Conservation (phyloP, 2,888 invertebrate species). For the Philereme transversata region DNA sequence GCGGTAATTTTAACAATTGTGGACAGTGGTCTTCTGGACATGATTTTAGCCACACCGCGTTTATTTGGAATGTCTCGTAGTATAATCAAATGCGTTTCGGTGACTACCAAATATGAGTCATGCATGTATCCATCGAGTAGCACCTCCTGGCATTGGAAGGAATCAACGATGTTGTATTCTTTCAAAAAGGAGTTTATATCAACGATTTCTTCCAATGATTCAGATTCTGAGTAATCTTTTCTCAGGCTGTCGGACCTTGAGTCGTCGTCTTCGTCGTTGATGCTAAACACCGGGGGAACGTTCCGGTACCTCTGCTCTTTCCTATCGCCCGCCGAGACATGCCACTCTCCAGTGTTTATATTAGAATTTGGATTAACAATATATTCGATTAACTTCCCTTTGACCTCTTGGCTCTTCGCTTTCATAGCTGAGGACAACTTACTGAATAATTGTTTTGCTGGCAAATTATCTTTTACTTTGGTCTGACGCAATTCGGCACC, state of each 20-base stretch:
- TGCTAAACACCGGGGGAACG: conserved; percentile 96
- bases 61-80: conserved; percentile 90
- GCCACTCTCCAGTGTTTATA: conserved; percentile 86
- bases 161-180: conserved; percentile 92
- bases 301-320: conserved; percentile 95
- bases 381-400: conserved; percentile 95
- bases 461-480: conserved; percentile 65
- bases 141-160: conserved; percentile 96
- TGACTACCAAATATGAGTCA: conserved; percentile 94
- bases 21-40: conserved; percentile 93
- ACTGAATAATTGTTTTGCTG: conserved; percentile 89
- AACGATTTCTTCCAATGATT: conserved; percentile 89
- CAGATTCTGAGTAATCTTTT: conserved; percentile 80
- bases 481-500: conserved; percentile 52
- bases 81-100: conserved; percentile 93
- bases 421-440: conserved; percentile 95
- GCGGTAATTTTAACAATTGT: conserved; percentile 98
- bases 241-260: conserved; percentile 59
- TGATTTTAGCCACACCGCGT: conserved; percentile 92
- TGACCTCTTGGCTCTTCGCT: conserved; percentile 95
- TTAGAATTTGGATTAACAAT: conserved; percentile 93
- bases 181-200: conserved; percentile 92
- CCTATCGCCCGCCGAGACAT: conserved; percentile 93
- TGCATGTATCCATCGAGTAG: conserved; percentile 94
- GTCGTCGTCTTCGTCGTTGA: conserved; percentile 91